Evolutionary conservation across 2,113 vertebrate species (phyloP), one percentile per base, ranked within the genome.

Genomic region (Acinonyx jubatus): DNA sequence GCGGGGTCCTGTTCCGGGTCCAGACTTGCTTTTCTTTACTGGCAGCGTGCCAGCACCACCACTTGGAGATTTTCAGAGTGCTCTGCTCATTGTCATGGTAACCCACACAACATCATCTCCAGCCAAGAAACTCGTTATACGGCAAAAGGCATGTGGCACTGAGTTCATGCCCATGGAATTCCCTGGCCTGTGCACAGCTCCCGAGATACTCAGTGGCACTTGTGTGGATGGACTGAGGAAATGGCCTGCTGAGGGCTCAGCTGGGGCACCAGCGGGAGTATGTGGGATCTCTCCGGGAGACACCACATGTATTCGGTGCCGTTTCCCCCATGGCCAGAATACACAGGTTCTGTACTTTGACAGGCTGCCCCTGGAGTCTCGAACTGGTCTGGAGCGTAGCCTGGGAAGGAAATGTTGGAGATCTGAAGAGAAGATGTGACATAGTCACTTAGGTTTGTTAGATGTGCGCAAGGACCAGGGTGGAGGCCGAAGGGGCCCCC

Each of bases 51-150:
- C 82, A 65, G 78, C 71, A 16, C 78, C 63, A 45, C 85, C 45
- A 16, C 41, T 48, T 74, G 74, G 78, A 93, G 74, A 66, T 69
- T 96, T 97, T 91, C 68, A 68, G 45, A 91, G 50, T 91, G 95
- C 96, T 74, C 69, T 50, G 50, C 68, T n/a, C 14, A 27, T 97
- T 93, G 95, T 73, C 86, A 95, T 95, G 95, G 96, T 69, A 80
- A 96, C 87, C 10, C 38, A 8, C 5, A 76, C 93, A 88, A 0
- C 38, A 45, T 36, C 33, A 13, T 93, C 81, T 83, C 81, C 94
- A 79, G 38, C 81, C 81, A 83, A 55, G 68, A 57, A 95, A 57
- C 36, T 82, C 52, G 21, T 10, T 84, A 23, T 7, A 71, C 29
- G 94, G 85, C 57, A 63, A 73, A 87, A 65, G 33, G 81, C 14